These are phyloP conservation scores for Enteromius unitaeniatus DNA, from an alignment of 2,797 vertebrate species.

Conservation along the genomic window DNA sequence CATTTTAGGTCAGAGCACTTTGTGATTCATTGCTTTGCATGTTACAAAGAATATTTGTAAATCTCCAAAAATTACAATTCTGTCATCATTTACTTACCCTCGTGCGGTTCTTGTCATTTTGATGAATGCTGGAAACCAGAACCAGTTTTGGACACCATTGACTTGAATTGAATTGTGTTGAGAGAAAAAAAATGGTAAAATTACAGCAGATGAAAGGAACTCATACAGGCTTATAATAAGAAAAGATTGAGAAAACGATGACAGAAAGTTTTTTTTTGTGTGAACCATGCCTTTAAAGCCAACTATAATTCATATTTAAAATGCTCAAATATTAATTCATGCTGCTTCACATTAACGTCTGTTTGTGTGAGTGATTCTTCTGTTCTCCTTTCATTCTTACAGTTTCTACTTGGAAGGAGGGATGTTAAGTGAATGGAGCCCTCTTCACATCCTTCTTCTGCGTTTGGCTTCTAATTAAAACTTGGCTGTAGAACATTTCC, in stretches of 20 bases:
- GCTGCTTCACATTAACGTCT: neutral
- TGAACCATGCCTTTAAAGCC: neutral
- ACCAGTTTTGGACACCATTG: neutral
- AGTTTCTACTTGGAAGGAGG: slow-evolving; percentile 53
- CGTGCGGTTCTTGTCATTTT: neutral
- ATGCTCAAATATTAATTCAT: neutral
- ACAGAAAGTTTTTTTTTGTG: neutral
- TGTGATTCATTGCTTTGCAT: neutral
- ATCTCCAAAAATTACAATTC: neutral
- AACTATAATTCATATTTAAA: slow-evolving; percentile 6
- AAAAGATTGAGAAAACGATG: neutral
- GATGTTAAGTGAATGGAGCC: slow-evolving; percentile 25
- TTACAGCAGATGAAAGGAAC: neutral
- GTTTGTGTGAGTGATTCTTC: slow-evolving; percentile 27
- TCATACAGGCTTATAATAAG: neutral
- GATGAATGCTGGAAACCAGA: neutral
- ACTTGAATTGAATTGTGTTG: neutral
- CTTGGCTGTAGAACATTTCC: slow-evolving; percentile 16
- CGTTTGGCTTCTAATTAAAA: slow-evolving; percentile 44
- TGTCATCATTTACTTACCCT: neutral
- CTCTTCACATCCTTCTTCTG: slow-evolving; percentile 40
- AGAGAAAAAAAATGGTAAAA: neutral
- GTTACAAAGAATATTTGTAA: neutral
- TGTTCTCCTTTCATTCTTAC: slow-evolving; percentile 60
- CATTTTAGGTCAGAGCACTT: slow-evolving; percentile 8